A percentile compares a stretch with the other conserved stretches of the same genome.
These are phyloP conservation scores for Epinephelus malabaricus DNA, from an alignment of 2,797 vertebrate genomes.

Conservation along the genomic window DNA sequence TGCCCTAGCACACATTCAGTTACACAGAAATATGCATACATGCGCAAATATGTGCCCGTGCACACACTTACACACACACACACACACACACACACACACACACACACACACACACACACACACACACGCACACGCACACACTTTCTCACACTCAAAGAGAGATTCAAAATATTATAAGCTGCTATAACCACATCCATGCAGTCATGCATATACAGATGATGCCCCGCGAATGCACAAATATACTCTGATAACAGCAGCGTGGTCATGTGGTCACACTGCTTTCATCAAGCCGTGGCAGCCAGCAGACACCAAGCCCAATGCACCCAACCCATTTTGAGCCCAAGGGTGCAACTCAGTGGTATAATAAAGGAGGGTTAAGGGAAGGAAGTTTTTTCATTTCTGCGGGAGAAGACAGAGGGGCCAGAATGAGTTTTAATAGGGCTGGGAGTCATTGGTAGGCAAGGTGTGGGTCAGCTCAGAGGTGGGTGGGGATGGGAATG, in stretches of 20 bases:
- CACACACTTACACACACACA: constrained; percentile 38
- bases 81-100: constrained; percentile 20
- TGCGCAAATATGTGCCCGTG: constrained; percentile 66
- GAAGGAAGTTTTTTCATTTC: constrained; percentile 25
- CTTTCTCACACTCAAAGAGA: constrained; percentile 31
- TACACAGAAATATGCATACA: constrained; percentile 75
- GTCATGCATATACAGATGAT: constrained; percentile 78
- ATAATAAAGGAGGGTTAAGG: constrained; percentile 17
- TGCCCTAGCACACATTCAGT: constrained; percentile 67
- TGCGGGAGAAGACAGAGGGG: constrained; percentile 48
- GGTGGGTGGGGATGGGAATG: constrained; percentile 77
- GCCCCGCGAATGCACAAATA: constrained; percentile 75
- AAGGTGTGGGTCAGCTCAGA: constrained; percentile 77
- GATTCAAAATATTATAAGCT: constrained; percentile 58
- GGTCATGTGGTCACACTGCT: constrained; percentile 68
- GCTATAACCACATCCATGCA: constrained; percentile 74
- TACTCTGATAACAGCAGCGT: constrained; percentile 74
- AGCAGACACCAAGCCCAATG: constrained; percentile 77
- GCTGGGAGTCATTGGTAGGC: constrained; percentile 68
- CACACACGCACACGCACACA: constrained; percentile 20
- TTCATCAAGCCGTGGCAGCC: constrained; percentile 76
- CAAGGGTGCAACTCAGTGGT: constrained; percentile 39
- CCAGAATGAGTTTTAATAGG: constrained; percentile 50
- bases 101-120: constrained; percentile 38
- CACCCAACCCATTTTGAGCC: constrained; percentile 65